Percentiles rank a stretch among this genome's conserved stretches.
Conservation (phyloP, 2,888 invertebrate species). For the Andrena bicolor region DNA sequence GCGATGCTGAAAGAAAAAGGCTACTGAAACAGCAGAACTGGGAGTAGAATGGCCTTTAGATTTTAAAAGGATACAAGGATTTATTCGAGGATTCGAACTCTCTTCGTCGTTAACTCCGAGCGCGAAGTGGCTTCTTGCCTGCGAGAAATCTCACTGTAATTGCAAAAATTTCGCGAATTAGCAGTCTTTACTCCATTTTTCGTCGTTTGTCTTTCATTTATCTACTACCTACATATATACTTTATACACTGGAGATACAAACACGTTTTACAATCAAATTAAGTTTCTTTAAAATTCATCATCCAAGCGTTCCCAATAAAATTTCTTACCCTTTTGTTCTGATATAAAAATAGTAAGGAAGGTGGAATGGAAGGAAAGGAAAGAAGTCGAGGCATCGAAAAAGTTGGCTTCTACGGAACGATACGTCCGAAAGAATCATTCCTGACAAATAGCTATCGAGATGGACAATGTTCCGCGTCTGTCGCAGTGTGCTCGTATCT, state of each 20-base stretch:
- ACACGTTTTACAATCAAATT: too few species aligned
- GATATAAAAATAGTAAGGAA: conserved; percentile 1
- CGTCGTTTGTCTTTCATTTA: too few species aligned
- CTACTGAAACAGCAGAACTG: neutral
- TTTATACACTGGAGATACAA: too few species aligned
- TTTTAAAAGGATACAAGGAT: conserved; percentile 7
- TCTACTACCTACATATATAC: too few species aligned
- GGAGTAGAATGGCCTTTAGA: conserved; percentile 14
- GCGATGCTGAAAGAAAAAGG: conserved; percentile 19
- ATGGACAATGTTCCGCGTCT: conserved; percentile 26
- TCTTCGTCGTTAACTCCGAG: neutral
- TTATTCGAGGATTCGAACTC: conserved; percentile 2
- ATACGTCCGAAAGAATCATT: conserved; percentile 9
- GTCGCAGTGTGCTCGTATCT: conserved; percentile 9
- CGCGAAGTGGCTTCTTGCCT: neutral
- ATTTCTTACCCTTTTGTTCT: neutral
- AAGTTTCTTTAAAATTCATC: too few species aligned
- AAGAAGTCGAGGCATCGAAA: neutral
- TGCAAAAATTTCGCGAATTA: neutral
- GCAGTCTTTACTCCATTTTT: neutral
- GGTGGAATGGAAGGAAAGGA: neutral
- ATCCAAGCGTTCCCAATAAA: neutral
- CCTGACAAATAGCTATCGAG: conserved; percentile 34
- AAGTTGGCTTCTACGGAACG: conserved; percentile 11
- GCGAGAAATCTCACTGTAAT: neutral